Conservation (phyloP, 1,140 invertebrate species). For the Drosophila dunni region DNA sequence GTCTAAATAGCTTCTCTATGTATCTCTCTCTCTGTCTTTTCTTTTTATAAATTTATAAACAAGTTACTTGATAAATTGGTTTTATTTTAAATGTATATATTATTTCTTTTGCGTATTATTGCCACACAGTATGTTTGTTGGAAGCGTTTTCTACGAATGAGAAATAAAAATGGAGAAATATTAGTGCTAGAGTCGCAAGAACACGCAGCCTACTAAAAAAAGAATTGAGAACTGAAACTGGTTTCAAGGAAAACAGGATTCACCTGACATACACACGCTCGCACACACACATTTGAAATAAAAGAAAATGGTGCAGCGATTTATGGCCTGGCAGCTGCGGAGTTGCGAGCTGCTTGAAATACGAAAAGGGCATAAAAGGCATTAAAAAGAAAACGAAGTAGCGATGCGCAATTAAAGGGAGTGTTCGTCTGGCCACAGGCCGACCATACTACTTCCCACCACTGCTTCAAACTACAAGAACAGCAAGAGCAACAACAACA, state of each 20-base stretch:
- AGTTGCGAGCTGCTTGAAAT: constrained; percentile 17
- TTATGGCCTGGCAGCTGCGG: constrained; percentile 61
- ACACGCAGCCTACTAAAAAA: constrained; percentile 39
- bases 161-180: constrained; percentile 8
- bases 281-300: constrained; percentile 27
- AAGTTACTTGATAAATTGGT: constrained; percentile 21
- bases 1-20: constrained; percentile 1
- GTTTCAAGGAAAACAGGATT: constrained; percentile 81
- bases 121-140: constrained; percentile 49
- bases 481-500: constrained; percentile 44
- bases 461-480: constrained; percentile 29
- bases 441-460: constrained; percentile 46
- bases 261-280: constrained; percentile 53
- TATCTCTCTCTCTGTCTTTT: constrained; percentile 19
- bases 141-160: constrained; percentile 45
- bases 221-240: constrained; percentile 54
- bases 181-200: constrained; percentile 23
- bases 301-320: constrained; percentile 78
- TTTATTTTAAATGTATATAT: not conserved
- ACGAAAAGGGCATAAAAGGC: constrained; percentile 42
- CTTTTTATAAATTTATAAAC: not conserved
- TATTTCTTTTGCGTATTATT: constrained; percentile 40
- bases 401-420: constrained; percentile 75
- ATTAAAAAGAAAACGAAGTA: constrained; percentile 50
- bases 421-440: constrained; percentile 39